Percentiles rank a stretch among this genome's conserved stretches.
Conservation (phyloP, 1,140 invertebrate species). For the Sminthurinus signatus region DNA sequence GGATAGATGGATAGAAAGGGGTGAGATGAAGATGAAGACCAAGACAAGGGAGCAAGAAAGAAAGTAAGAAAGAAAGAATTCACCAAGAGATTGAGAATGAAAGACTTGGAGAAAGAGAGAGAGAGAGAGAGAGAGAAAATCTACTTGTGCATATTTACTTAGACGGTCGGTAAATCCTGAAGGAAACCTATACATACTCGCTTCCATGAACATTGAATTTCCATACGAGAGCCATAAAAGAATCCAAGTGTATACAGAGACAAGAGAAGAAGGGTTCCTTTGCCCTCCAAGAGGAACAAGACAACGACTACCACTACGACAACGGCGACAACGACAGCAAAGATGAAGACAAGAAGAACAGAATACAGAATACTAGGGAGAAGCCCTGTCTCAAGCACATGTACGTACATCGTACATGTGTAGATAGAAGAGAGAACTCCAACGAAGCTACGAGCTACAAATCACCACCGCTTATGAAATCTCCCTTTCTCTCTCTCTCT, state of each 20-base stretch:
- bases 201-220: conserved; percentile 35
- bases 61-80: too few relatives aligned
- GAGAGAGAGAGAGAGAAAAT: too few relatives aligned
- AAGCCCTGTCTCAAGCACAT: background rate
- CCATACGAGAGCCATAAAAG: conserved; percentile 40
- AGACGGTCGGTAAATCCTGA: conserved; percentile 8
- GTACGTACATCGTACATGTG: too few relatives aligned
- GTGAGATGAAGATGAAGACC: conserved; percentile 2
- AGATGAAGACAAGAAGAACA: too few relatives aligned
- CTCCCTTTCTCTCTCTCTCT: background rate
- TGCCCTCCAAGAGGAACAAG: background rate
- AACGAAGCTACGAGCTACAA: conserved; percentile 31
- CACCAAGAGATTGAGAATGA: too few relatives aligned
- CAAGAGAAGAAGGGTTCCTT: background rate
- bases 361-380: too few relatives aligned
- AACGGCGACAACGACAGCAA: too few relatives aligned
- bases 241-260: conserved; percentile 20
- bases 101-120: too few relatives aligned
- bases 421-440: too few relatives aligned
- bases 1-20: background rate
- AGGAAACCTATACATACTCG: conserved; percentile 7
- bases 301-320: too few relatives aligned
- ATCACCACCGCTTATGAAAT: conserved; percentile 36
- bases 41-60: background rate
- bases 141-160: conserved; percentile 12